Percentiles rank a stretch among this genome's conserved stretches.
Evolutionary conservation across 64 coral and sea anemone species (phyloP).

Genomic region (Stylophora pistillata): DNA sequence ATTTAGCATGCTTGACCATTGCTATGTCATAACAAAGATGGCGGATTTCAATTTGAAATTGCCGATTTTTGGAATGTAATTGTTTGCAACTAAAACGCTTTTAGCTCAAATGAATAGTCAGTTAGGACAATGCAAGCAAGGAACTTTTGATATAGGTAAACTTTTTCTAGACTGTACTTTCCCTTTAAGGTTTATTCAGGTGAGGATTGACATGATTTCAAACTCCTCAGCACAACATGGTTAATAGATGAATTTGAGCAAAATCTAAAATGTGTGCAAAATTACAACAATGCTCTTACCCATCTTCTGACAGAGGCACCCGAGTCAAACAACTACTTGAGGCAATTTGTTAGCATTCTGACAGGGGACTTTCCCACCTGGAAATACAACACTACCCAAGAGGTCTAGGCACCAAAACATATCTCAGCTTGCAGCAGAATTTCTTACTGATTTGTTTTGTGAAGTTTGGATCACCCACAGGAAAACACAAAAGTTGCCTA

Average conservation of each 20-base stretch:
- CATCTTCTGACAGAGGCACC: conserved; percentile 48
- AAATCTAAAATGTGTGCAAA: conserved; percentile 30
- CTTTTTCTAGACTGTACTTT: too few relatives aligned
- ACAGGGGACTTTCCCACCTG: conserved; percentile 61
- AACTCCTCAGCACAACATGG: conserved; percentile 41
- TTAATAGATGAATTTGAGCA: conserved; percentile 63
- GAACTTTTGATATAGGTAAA: too few relatives aligned
- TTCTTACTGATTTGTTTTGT: conserved; percentile 26
- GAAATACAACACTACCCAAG: conserved; percentile 75
- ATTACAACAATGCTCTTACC: conserved; percentile 38
- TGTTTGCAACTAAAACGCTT: too few relatives aligned
- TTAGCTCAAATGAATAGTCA: too few relatives aligned
- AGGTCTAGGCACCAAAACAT: conserved; percentile 8
- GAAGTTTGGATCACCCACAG: conserved; percentile 1
- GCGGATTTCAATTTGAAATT: too few relatives aligned
- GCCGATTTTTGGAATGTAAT: too few relatives aligned
- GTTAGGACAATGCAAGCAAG: too few relatives aligned
- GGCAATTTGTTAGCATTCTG: conserved; percentile 5
- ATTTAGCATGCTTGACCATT: too few relatives aligned
- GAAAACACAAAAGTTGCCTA: conserved; percentile 2
- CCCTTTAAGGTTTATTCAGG: conserved; percentile 50
- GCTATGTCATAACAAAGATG: too few relatives aligned
- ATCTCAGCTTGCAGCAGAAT: background rate
- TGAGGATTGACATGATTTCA: conserved; percentile 49
- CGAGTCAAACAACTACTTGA: conserved; percentile 30